phyloP scores from a whole-genome alignment of 2,888 invertebrate species.

The Caenorhabditis doughertyi region DNA sequence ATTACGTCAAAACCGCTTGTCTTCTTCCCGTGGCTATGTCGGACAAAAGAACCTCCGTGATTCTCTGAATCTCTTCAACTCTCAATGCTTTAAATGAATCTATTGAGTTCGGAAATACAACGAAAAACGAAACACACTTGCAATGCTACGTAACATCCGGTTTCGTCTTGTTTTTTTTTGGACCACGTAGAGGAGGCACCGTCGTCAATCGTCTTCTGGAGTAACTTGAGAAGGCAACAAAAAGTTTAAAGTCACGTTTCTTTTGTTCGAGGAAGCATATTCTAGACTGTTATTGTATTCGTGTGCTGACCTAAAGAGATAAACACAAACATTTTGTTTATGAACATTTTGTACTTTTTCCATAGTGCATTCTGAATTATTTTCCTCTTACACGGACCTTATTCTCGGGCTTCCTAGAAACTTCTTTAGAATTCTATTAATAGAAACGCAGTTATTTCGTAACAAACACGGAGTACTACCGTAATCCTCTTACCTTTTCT shows the following conservation, averaged over 20 bases:
- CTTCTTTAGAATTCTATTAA: neutral
- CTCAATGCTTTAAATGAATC: neutral
- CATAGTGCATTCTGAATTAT: too few relatives aligned
- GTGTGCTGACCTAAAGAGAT: too few relatives aligned
- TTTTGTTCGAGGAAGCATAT: conserved; percentile 18
- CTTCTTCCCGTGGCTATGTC: conserved; percentile 39
- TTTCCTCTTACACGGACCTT: neutral
- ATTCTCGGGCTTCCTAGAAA: neutral
- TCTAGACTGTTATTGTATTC: conserved; percentile 1
- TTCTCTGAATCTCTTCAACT: conserved; percentile 40
- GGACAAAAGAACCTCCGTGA: conserved; percentile 56
- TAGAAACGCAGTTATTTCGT: neutral
- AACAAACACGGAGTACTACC: conserved; percentile 21
- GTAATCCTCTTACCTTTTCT: conserved; percentile 24
- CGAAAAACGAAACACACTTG: conserved; percentile 58
- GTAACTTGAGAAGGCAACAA: conserved; percentile 35
- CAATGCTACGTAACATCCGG: conserved; percentile 61
- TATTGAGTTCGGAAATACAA: conserved; percentile 53
- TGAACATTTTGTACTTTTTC: neutral
- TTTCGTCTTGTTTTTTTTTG: conserved; percentile 65
- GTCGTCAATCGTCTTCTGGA: conserved; percentile 28
- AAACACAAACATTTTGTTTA: neutral
- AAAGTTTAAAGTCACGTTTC: conserved; percentile 35
- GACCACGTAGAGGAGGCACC: conserved; percentile 17
- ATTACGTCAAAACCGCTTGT: conserved; percentile 60